Base-by-base conservation (phyloP, 2,888 invertebrate species). In the Blera fallax region DNA sequence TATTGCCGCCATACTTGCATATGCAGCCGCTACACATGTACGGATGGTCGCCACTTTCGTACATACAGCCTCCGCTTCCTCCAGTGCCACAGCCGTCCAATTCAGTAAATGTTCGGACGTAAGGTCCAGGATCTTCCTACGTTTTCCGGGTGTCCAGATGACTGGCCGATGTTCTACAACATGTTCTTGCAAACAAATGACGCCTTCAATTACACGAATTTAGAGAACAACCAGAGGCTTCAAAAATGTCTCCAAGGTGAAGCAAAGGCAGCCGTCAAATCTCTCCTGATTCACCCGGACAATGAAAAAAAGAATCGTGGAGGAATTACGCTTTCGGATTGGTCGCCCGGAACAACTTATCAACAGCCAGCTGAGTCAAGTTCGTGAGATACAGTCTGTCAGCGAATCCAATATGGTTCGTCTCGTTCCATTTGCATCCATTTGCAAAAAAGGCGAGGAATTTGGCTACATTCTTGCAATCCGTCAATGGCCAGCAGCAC, bases 321-420 rank as follows among this genome's bases (percentile, higher is more conserved):
- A 67, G 2, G 60, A 80, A 34, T 24, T 78, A 1, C 32, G 60
- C 7, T 85, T 87, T 40, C 67, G 83, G 3, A 79, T 84, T 58
- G 81, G 88, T 2, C 60, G 87, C 0, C 80, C 83, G 3, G 87
- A 88, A 18, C 69, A 76, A 10, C 67, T 88, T 1, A 81, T 87
- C 3, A 34, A 77, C 10, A 84, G 82, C 32, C 87, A 87, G 50
- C 16, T 85, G 27, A 74, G 18, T 11, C 56, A 84, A 62, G 56
- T 73, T 11, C 70, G 40, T 21, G 73, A 87, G 18, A 14, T 87
- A 11, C 56, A 65, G 21, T 48, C 74, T 4, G 78, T 87, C 56
- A 34, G 18, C 2, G 83, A 83, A 56, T 65, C 64, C 14, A 54
- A 67, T 24, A 50, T 87, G 43, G 58, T n/a, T 7, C 76, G 62